Base-by-base conservation (phyloP, 2,888 invertebrate species). In the Philonicus albiceps region DNA sequence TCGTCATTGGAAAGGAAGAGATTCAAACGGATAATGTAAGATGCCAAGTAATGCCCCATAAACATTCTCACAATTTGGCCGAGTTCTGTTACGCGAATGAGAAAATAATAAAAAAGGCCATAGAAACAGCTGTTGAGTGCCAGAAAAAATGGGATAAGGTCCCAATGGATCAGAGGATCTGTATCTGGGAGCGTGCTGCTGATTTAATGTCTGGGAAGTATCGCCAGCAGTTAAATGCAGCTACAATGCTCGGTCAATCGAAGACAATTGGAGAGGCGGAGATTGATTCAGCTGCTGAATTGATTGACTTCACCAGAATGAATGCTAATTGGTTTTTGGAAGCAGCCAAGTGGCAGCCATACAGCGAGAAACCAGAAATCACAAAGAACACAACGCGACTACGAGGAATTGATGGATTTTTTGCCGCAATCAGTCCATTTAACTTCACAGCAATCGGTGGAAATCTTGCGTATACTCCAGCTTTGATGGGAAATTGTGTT, bases 401-500 rank as follows among this genome's bases (percentile, higher is more conserved):
- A 92, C 94, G 99, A 88, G 98, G 98, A 4, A 94, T 99, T 89
- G 98, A 98, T 93, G 99, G 99, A 6, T 99, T 99, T 91, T 95
- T 99, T 89, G 99, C 99, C 0, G 98, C 99, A 0, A 95, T 99
- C 5, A 97, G 98, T 86, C 99, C 99, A 0, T 99, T 99, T 91
- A 99, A 99, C 93, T 99, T 99, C 91, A 99, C 99, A 11, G 99
- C 99, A 2, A 99, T 99, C 89, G 99, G 98, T 78, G 99, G 98
- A 30, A 99, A 99, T 93, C 94, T 99, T 88, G 96, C 96, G 0
- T 97, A 96, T 90, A 96, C 97, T 0, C 97, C 97, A 0, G 96
- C 97, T 3, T 93, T 97, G 22, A 96, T 97, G 95, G 99, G 99
- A 7, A 99, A 98, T 91, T 95, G 95, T 3, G 97, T 98, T 3